These are phyloP conservation scores for Gobio gobio DNA, from an alignment of 2,113 vertebrate species.

Conservation along the genomic window DNA sequence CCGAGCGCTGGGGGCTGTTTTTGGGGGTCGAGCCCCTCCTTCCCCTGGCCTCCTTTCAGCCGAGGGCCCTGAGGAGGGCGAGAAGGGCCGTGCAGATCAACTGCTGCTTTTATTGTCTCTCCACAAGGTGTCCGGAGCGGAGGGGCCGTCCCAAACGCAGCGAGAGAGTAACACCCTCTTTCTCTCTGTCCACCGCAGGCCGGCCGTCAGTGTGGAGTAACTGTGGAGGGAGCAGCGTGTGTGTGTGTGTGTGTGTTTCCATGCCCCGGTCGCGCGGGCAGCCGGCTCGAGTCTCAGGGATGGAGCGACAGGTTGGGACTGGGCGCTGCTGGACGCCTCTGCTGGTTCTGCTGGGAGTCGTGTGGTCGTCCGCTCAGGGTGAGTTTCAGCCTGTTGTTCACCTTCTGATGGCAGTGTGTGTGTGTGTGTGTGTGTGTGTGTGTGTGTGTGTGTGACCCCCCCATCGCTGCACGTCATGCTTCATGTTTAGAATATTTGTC, in stretches of 20 bases:
- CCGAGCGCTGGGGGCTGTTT: constrained; percentile 54
- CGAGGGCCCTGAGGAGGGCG: constrained; percentile 36
- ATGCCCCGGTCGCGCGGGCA: constrained; percentile 36
- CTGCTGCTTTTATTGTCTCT: constrained; percentile 65
- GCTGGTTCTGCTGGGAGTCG: constrained; percentile 71
- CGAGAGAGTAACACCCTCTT: constrained; percentile 66
- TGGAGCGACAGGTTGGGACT: constrained; percentile 62
- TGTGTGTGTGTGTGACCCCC: too few relatives aligned
- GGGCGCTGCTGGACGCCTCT: constrained; percentile 70
- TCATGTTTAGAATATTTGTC: too few relatives aligned
- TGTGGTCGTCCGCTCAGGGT: constrained; percentile 75
- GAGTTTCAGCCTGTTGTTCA: constrained; percentile 64
- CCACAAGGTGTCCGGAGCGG: constrained; percentile 68
- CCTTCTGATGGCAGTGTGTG: too few relatives aligned
- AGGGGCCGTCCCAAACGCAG: constrained; percentile 69
- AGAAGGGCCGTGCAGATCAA: constrained; percentile 48
- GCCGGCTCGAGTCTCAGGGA: constrained; percentile 63
- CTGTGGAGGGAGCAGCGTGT: constrained; percentile 62
- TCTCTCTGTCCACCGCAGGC: constrained; percentile 64
- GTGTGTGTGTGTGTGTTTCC: constrained; percentile 55
- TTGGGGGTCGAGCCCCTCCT: constrained; percentile 18
- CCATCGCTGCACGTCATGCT: too few relatives aligned
- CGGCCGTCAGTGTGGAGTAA: constrained; percentile 75
- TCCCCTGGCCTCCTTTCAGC: constrained; percentile 47
- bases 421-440: too few relatives aligned